Conservation (phyloP, 1,140 invertebrate species). For the Phenacoccus solenopsis region DNA sequence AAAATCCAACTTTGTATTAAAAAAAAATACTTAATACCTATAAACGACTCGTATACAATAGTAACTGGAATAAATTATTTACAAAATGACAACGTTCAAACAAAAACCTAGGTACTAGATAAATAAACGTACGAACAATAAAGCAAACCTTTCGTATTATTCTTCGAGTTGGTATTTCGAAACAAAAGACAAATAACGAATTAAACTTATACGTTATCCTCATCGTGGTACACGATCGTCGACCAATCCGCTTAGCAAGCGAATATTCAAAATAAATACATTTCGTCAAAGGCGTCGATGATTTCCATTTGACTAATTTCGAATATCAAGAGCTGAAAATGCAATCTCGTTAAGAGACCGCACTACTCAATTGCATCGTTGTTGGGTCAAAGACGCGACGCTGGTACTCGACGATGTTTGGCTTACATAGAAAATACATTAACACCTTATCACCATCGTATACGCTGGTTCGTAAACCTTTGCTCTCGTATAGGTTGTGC, state of each 20-base stretch:
- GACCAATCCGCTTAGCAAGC: not conserved
- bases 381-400: not conserved
- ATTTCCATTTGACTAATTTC: not conserved
- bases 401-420: not conserved
- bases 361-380: not conserved
- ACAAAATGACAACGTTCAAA: not conserved
- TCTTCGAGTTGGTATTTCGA: not conserved
- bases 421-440: not conserved
- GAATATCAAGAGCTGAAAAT: not conserved
- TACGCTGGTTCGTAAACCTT: not conserved
- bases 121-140: not conserved
- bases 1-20: not conserved
- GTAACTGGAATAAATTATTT: not conserved
- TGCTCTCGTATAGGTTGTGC: not conserved
- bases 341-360: not conserved
- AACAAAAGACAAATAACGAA: conserved; percentile 3
- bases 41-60: not conserved
- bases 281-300: not conserved
- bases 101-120: not conserved
- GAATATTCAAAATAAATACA: not conserved
- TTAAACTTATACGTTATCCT: not conserved
- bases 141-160: not conserved
- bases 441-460: not conserved
- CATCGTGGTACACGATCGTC: not conserved
- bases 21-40: not conserved